Percentiles rank a stretch among this genome's conserved stretches.
These are phyloP conservation scores for Gallinago undulata DNA, from an alignment of 2,113 vertebrate genomes.

Conservation along the genomic window DNA sequence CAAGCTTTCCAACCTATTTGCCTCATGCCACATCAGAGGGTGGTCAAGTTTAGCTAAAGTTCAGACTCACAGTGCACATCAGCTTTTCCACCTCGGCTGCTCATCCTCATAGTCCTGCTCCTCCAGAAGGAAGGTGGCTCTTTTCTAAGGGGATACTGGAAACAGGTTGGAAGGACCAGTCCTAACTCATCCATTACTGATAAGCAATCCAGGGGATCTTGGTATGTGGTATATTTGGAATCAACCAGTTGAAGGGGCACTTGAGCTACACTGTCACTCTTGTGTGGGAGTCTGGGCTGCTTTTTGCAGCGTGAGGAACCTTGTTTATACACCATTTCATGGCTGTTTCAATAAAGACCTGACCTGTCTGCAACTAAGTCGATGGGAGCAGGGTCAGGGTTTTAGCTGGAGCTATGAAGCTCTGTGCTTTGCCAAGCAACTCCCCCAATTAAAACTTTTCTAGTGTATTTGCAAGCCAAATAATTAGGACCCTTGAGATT, in stretches of 20 bases:
- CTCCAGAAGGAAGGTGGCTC: not conserved
- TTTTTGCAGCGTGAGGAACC: not conserved
- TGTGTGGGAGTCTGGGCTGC: not conserved
- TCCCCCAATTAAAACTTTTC: not conserved
- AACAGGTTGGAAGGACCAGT: not conserved
- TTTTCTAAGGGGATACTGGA: not conserved
- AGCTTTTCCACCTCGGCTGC: not conserved
- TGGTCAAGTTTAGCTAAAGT: not conserved
- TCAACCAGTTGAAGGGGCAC: rapidly evolving
- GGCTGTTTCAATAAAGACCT: not conserved
- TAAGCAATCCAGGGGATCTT: not conserved
- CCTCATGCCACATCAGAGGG: not conserved
- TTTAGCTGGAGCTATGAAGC: not conserved
- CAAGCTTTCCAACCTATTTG: not conserved
- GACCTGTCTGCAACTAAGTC: not conserved
- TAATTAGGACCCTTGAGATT: not conserved
- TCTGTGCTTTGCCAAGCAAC: not conserved
- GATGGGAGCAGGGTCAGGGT: not conserved
- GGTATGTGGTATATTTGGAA: not conserved
- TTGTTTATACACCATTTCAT: not conserved
- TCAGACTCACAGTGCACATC: not conserved
- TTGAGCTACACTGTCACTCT: rapidly evolving
- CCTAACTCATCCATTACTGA: not conserved
- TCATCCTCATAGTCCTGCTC: rapidly evolving
- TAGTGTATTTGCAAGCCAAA: not conserved